Percentiles rank a stretch among this genome's conserved stretches.
These are phyloP conservation scores for Alectoris magna DNA, from an alignment of 2,797 vertebrate genomes.

Conservation along the genomic window DNA sequence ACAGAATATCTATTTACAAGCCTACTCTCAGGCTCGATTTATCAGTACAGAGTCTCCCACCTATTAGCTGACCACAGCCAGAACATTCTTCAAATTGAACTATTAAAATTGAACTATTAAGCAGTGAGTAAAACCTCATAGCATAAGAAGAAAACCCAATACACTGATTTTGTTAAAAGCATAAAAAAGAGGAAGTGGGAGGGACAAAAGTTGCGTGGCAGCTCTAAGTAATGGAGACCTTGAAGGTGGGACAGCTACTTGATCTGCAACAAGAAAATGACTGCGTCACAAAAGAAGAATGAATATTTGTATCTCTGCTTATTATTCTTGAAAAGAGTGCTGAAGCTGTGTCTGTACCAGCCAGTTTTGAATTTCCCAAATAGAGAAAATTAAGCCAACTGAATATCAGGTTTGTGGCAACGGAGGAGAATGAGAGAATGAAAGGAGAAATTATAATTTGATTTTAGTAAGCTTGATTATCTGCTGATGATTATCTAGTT, in stretches of 20 bases:
- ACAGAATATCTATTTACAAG: background rate
- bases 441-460: background rate
- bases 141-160: background rate
- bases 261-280: background rate
- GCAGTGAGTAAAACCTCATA: background rate
- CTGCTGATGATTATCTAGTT: background rate
- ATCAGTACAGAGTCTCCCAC: background rate
- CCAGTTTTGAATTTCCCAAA: background rate
- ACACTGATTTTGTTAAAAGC: background rate
- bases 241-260: background rate
- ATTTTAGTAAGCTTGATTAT: background rate
- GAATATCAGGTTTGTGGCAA: background rate
- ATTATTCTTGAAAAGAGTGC: background rate
- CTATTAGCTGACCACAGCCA: background rate
- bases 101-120: background rate
- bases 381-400: background rate
- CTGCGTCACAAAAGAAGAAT: background rate
- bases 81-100: too few species aligned
- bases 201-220: background rate
- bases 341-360: background rate
- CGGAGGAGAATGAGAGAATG: background rate
- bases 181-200: accelerated
- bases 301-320: background rate
- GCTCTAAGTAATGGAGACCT: background rate
- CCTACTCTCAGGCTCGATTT: background rate